Percentiles rank a stretch among this genome's conserved stretches.
Conservation (phyloP, 2,888 invertebrate genomes). For the Orchesellides sinensis region DNA sequence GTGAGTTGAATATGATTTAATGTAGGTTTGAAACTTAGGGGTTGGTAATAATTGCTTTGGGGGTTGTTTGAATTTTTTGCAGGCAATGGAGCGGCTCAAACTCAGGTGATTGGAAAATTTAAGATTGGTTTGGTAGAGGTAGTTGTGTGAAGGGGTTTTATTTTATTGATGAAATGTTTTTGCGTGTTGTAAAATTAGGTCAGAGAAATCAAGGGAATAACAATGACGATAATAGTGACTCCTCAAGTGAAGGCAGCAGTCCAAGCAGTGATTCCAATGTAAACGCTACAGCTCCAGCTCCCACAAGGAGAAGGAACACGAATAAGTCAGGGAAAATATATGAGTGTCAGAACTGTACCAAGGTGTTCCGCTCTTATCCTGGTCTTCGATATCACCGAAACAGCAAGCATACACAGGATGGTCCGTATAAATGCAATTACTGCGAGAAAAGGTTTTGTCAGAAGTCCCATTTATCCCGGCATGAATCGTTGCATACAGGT, state of each 20-base stretch:
- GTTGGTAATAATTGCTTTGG: not conserved
- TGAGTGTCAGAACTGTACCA: constrained; percentile 69
- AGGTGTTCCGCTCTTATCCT: constrained; percentile 69
- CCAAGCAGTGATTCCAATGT: constrained; percentile 64
- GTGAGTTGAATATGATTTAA: constrained; percentile 20
- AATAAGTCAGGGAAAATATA: constrained; percentile 68
- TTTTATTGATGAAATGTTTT: too few species aligned
- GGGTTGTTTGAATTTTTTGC: not conserved
- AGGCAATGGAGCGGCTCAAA: constrained; percentile 71
- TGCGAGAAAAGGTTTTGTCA: constrained; percentile 71
- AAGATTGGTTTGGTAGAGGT: too few species aligned
- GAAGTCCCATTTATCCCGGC: constrained; percentile 67
- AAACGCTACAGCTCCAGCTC: constrained; percentile 25
- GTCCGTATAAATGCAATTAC: constrained; percentile 70
- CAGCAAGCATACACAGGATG: constrained; percentile 68
- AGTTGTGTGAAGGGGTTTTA: too few species aligned
- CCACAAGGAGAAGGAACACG: constrained; percentile 50
- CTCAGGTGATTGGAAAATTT: constrained; percentile 40
- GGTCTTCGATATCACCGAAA: constrained; percentile 71
- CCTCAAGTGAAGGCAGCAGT: constrained; percentile 60
- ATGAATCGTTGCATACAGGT: constrained; percentile 69
- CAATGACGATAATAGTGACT: constrained; percentile 44
- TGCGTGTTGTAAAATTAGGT: constrained; percentile 31
- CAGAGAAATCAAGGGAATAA: constrained; percentile 47
- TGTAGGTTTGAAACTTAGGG: too few species aligned